phyloP scores from a whole-genome alignment of 2,888 invertebrate species.

The Diarsia rubi region DNA sequence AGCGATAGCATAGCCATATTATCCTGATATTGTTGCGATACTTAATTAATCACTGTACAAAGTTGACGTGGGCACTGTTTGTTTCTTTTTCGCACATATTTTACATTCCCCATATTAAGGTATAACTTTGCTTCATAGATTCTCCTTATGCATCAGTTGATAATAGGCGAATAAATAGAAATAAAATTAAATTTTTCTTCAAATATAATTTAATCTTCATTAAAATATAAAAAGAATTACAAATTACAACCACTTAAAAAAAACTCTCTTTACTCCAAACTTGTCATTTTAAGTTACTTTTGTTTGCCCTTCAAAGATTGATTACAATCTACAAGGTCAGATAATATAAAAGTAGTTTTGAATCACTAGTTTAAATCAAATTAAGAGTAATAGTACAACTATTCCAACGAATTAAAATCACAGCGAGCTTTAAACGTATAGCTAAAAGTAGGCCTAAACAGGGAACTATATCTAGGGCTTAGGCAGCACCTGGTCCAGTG shows the following conservation, averaged over 20 bases:
- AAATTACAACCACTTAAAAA: constrained; percentile 12
- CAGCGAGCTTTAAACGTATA: constrained; percentile 56
- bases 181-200: constrained; percentile 7
- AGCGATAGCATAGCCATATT: background rate
- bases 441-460: constrained; percentile 14
- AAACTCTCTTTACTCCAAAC: constrained; percentile 1
- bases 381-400: constrained; percentile 13
- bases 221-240: constrained; percentile 34
- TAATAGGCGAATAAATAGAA: constrained; percentile 6
- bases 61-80: background rate
- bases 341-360: background rate
- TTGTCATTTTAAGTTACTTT: background rate
- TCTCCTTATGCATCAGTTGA: background rate
- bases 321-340: background rate
- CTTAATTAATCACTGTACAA: background rate
- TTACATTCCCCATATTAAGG: background rate
- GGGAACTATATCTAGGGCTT: constrained; percentile 67
- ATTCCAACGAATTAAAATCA: constrained; percentile 53
- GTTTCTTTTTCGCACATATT: background rate
- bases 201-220: constrained; percentile 39
- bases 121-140: background rate
- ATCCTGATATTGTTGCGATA: background rate
- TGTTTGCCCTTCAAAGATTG: background rate
- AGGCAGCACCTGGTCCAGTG: constrained; percentile 90
- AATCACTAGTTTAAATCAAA: background rate